A percentile compares a stretch with the other conserved stretches of the same genome.
Evolutionary conservation across 2,113 vertebrate species (phyloP).

Genomic region (Passer domesticus): DNA sequence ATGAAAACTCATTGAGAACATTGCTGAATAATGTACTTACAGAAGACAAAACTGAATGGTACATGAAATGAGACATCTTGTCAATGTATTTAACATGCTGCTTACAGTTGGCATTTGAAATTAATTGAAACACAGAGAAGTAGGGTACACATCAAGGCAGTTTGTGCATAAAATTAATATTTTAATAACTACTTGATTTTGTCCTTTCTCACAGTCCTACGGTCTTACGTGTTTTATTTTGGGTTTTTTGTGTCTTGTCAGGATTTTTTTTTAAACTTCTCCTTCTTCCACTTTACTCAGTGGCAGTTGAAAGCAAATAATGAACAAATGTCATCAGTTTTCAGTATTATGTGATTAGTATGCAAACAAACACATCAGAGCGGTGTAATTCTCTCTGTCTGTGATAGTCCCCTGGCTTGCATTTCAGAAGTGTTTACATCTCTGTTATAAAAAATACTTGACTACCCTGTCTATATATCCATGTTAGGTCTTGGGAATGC

Average conservation of each 20-base stretch:
- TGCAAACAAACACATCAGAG: not conserved
- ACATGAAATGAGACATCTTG: conserved; percentile 26
- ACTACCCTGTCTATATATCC: not conserved
- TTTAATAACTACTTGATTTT: not conserved
- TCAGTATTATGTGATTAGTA: not conserved
- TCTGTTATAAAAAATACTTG: not conserved
- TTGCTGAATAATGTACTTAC: not conserved
- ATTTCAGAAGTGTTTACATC: not conserved
- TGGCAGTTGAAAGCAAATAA: not conserved
- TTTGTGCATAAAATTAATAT: not conserved
- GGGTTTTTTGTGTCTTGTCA: not conserved
- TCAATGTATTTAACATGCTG: conserved; percentile 10
- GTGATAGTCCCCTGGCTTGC: not conserved
- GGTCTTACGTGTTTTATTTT: not conserved
- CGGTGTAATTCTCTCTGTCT: not conserved
- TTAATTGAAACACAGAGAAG: not conserved
- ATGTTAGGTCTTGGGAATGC: not conserved
- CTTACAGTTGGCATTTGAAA: conserved; percentile 22
- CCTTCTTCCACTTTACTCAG: not conserved
- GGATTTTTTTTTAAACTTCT: not conserved
- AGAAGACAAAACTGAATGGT: conserved; percentile 3
- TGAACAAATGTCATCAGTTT: not conserved
- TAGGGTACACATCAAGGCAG: not conserved
- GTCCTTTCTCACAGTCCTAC: not conserved
- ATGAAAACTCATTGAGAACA: not conserved